phyloP scores from a whole-genome alignment of 1,140 invertebrate species.

The Holotrichia oblita region DNA sequence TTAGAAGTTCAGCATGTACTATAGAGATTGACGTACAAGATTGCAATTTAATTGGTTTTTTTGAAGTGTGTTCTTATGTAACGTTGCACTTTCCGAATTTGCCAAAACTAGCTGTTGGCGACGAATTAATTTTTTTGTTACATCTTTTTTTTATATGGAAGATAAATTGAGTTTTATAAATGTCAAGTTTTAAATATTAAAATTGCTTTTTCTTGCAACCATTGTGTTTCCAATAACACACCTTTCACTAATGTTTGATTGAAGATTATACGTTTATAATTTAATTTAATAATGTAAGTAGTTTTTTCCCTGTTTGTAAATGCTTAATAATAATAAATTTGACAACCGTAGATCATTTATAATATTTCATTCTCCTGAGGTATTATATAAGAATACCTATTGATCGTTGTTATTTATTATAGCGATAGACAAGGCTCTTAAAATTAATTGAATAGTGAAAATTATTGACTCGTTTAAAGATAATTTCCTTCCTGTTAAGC shows the following conservation, averaged over 20 bases:
- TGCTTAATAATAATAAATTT: neutral
- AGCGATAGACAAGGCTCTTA: neutral
- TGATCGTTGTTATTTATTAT: neutral
- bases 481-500: neutral
- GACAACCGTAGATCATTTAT: too few relatives aligned
- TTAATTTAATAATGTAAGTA: neutral
- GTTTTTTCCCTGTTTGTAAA: neutral
- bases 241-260: conserved; percentile 1
- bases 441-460: conserved; percentile 2
- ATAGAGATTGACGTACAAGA: neutral
- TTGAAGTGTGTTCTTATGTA: neutral
- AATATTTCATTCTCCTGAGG: too few relatives aligned
- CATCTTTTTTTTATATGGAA: neutral
- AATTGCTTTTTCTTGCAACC: neutral
- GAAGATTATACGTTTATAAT: neutral
- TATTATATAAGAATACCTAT: neutral
- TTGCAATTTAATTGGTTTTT: neutral
- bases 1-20: neutral
- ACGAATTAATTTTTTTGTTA: neutral
- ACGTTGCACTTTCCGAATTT: neutral
- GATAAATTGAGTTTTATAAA: neutral
- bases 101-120: neutral
- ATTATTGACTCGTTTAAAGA: neutral
- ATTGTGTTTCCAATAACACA: neutral
- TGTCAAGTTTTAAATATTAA: conserved; percentile 14